Base-by-base conservation (phyloP, 2,113 vertebrate species). In the Chitala chitala region DNA sequence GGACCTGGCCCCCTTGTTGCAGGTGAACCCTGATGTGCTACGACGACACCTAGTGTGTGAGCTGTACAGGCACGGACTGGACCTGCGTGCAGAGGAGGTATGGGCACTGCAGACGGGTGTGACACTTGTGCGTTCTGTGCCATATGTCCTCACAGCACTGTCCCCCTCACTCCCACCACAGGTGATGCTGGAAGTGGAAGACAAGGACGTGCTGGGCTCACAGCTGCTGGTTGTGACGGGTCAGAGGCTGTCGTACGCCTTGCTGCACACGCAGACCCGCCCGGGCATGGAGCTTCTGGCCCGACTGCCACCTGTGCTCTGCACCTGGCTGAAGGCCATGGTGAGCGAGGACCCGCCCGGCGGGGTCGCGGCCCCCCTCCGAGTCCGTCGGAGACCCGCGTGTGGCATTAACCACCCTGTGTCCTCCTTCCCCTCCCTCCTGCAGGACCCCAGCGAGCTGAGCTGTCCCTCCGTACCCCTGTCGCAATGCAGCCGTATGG, bases 241-340 rank as follows among this genome's bases (percentile, higher is more conserved):
- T 10, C 96, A 99, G 90, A 91, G 98, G 74, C 84, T 98, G 84
- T 92, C 94, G 1, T 93, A 93, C 0, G 82, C 90, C 0, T 85
- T 99, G 59, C 91, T 99, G 10, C 94, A 93, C 50, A 86, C 81
- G 0, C 94, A 95, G 84, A 95, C 93, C 0, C 92, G 89, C 73
- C 84, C 94, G 0, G 93, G 94, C 5, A 93, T 94, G 94, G 97
- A 99, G 82, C 85, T 99, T 75, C 90, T 99, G 1, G 89, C 92
- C 44, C 87, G 95, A 48, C 91, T 99, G 24, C 93, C 96, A 0
- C 94, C 96, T 8, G 95, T 90, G 0, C 91, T 99, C 10, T 96
- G 94, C 78, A 98, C 97, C 0, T 99, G 97, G 97, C 91, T 99
- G 63, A 99, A 98, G 80, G 95, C 97, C 0, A 98, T 99, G 96